Evolutionary conservation across 2,888 invertebrate species (phyloP), one percentile per base, ranked within the genome.

Genomic region (Leucozona laternaria): DNA sequence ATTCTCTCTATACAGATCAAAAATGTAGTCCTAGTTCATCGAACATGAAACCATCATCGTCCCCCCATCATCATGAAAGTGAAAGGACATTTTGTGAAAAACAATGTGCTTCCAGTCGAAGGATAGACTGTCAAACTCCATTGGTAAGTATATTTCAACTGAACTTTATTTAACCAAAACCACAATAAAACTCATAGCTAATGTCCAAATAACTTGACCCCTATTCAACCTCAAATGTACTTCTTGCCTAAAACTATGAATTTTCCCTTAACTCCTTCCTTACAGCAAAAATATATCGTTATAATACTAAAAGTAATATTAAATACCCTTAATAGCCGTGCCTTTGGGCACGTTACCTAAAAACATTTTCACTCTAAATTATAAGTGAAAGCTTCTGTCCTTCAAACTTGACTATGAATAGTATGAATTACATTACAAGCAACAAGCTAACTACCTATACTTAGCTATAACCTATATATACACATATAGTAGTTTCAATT

Each of bases 81-180:
- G 85, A 85, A 57, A 81, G 48, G 28, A 13, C 57, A 43, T 70
- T 81, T 13, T 77, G 31, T 57, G 77, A 73, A n/a, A 62, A 78
- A 68, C 68, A 78, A 37, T 78, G 81, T 73, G 77, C 85, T 85
- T 85, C 81, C 68, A 81, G 50, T 57, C 72, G 48, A 77, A 77
- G 70, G 34, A 81, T 37, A 43, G 85, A 81, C 31, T 78, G 73
- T 37, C 43, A 43, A 62, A 77, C 68, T 77, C 62, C 81, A 4
- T 68, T 62, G 72, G 85, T 85, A 81, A 81, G 80, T 68, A 17
- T 31, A 17, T 31, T 48, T 64, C 11, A 15, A 8, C 13, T 13
- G 17, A 71, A 72, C 0, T 57, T 17, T 17, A 34, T 34, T 37
- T 45, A 10, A 45, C 6, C 17, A 31, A 45, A 31, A 11, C 3